Evolutionary conservation across 2,113 vertebrate genomes (phyloP).

Genomic region (Onychostruthus taczanowskii): DNA sequence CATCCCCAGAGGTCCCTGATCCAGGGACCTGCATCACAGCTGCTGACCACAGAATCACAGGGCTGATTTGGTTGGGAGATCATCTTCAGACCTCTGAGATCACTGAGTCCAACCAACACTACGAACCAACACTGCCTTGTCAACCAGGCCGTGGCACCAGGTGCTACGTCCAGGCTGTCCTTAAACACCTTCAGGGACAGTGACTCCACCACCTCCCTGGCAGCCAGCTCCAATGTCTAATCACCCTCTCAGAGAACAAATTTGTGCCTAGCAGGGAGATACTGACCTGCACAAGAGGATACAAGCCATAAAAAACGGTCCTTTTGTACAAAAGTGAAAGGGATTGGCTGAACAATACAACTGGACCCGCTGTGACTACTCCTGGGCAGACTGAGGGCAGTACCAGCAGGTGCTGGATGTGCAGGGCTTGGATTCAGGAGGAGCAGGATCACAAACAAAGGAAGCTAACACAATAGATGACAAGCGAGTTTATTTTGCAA

Average conservation of each 20-base stretch:
- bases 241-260: neutral
- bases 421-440: neutral
- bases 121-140: accelerated
- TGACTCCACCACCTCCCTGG: neutral
- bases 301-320: neutral
- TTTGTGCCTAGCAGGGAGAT: neutral
- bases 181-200: neutral
- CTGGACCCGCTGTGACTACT: neutral
- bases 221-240: neutral
- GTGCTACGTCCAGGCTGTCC: neutral
- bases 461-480: slow-evolving; percentile 60
- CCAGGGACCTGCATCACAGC: neutral
- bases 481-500: slow-evolving; percentile 89
- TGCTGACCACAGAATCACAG: neutral
- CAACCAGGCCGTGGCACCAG: neutral
- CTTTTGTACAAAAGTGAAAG: neutral
- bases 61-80: accelerated
- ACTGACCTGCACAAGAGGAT: accelerated
- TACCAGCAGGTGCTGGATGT: accelerated
- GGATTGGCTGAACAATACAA: neutral
- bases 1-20: neutral
- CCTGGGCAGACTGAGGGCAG: neutral
- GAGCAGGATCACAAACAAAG: neutral
- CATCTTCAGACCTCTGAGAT: neutral
- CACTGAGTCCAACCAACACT: accelerated